These are phyloP conservation scores for Acanthornis magna DNA, from an alignment of 2,797 vertebrate genomes.

Conservation along the genomic window DNA sequence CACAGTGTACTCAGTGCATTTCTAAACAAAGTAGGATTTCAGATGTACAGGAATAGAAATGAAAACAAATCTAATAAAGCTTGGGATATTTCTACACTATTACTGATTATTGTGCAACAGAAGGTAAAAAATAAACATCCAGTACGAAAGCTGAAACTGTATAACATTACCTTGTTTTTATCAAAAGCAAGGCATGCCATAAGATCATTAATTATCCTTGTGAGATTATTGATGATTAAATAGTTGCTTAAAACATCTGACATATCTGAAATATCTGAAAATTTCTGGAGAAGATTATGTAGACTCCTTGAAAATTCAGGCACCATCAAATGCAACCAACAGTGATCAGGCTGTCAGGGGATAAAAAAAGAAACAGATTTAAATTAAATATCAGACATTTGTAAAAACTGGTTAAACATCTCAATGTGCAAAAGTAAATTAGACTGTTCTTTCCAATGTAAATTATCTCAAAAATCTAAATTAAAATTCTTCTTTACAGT, in stretches of 20 bases:
- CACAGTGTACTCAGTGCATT: neutral
- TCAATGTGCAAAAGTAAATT: slow-evolving; percentile 14
- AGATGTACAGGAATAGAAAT: neutral
- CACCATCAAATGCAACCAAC: slow-evolving; percentile 81
- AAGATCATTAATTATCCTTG: slow-evolving; percentile 78
- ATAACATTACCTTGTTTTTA: slow-evolving; percentile 72
- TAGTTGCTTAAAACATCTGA: slow-evolving; percentile 80
- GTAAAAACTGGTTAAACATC: slow-evolving; percentile 30
- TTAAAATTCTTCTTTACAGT: neutral
- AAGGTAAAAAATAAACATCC: neutral
- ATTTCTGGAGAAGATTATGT: slow-evolving; percentile 76
- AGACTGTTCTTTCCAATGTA: slow-evolving; percentile 10
- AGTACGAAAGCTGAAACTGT: neutral
- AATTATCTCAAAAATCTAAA: slow-evolving; percentile 7
- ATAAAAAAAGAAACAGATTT: slow-evolving; percentile 45
- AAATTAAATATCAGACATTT: slow-evolving; percentile 38
- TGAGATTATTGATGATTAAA: slow-evolving; percentile 80
- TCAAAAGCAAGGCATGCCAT: slow-evolving; percentile 72
- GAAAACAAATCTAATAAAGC: neutral
- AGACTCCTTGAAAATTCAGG: slow-evolving; percentile 76
- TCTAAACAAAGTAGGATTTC: slow-evolving; percentile 26
- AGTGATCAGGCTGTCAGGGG: slow-evolving; percentile 77
- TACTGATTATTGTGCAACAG: neutral
- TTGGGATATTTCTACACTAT: neutral
- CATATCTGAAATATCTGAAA: slow-evolving; percentile 79